Percentiles rank a stretch among this genome's conserved stretches.
phyloP scores from a whole-genome alignment of 2,113 vertebrate species.

The Semnornis frantzii region DNA sequence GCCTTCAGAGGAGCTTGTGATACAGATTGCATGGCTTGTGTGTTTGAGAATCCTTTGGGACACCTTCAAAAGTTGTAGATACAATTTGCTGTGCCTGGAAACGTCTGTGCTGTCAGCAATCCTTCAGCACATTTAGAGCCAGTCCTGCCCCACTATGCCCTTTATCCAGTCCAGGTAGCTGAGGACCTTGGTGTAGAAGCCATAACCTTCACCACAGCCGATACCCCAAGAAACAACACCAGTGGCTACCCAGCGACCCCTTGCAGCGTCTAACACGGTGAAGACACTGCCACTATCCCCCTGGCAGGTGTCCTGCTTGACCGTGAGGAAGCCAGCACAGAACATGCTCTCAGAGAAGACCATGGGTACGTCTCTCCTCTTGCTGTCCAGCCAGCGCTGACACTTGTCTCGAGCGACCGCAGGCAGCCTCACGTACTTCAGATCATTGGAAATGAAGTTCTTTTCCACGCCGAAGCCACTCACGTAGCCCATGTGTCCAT shows the following conservation, averaged over 20 bases:
- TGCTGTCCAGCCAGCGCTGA: conserved; percentile 32
- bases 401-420: conserved; percentile 17
- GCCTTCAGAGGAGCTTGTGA: background rate
- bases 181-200: conserved; percentile 81
- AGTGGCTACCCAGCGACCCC: conserved; percentile 67
- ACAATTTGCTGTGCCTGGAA: background rate
- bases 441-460: background rate
- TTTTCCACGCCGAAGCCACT: conserved; percentile 86
- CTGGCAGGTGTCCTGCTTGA: conserved; percentile 74
- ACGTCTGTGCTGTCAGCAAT: background rate
- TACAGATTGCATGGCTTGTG: background rate
- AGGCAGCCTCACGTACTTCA: conserved; percentile 78
- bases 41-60: background rate
- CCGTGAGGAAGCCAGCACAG: conserved; percentile 70
- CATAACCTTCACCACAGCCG: conserved; percentile 72
- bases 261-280: conserved; percentile 14
- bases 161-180: conserved; percentile 82
- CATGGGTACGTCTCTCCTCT: background rate
- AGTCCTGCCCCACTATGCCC: conserved; percentile 40
- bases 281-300: conserved; percentile 79
- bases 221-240: conserved; percentile 85
- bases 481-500: conserved; percentile 75
- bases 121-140: background rate
- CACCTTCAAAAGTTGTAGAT: background rate
- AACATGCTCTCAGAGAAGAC: conserved; percentile 82